Conservation (phyloP, 2,888 invertebrate species). For the Opisthograptis luteolata region DNA sequence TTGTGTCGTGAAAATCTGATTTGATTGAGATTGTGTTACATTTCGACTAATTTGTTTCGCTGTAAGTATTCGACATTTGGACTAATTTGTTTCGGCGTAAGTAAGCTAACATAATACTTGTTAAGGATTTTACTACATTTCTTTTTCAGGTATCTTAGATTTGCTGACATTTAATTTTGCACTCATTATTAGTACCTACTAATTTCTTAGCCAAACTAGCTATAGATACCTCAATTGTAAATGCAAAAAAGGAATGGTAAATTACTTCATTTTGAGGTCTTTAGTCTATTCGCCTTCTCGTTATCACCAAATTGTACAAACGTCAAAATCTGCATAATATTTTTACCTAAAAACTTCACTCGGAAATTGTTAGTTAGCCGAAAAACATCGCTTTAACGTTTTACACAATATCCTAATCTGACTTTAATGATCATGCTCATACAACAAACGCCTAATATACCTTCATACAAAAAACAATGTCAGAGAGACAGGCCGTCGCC, state of each 20-base stretch:
- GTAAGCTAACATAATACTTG: no score
- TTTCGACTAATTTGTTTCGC: conserved; percentile 14
- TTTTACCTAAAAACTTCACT: conserved; percentile 37
- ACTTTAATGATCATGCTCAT: conserved; percentile 57
- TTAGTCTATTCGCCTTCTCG: conserved; percentile 1
- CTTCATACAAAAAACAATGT: conserved; percentile 66
- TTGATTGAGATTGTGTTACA: conserved; percentile 9
- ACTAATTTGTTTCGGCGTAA: no score
- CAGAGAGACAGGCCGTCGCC: conserved; percentile 79
- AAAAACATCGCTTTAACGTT: conserved; percentile 52
- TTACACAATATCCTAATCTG: conserved; percentile 52
- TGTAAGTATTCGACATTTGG: no score
- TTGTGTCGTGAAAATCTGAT: conserved; percentile 18
- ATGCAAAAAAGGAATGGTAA: no score
- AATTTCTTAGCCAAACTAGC: no score
- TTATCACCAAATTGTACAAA: conserved; percentile 35
- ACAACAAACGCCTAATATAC: conserved; percentile 60
- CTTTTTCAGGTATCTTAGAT: no score
- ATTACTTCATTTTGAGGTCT: no score
- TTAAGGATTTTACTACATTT: no score
- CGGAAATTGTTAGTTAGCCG: conserved; percentile 46
- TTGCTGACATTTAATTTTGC: no score
- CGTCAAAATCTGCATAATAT: conserved; percentile 26
- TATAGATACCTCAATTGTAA: no score
- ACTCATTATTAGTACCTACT: no score